Base-by-base conservation (phyloP, 1,140 invertebrate species). In the Centruroides sculpturatus region DNA sequence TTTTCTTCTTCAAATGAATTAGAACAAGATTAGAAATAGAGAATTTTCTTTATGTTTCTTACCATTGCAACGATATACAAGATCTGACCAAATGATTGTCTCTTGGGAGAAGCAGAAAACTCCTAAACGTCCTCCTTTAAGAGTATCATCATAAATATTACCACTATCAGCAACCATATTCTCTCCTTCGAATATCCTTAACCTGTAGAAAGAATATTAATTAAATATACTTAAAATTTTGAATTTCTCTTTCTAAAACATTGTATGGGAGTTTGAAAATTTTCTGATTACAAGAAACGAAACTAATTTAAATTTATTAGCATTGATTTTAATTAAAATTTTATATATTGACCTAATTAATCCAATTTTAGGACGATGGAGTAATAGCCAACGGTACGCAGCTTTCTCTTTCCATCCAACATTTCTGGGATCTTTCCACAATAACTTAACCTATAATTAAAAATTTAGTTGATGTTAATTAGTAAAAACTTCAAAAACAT, bases 41-140 rank as follows among this genome's bases (percentile, higher is more conserved):
- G 12, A 13, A n/a, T 41, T 56, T 41, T 41, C 41, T 41, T 41
- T 5, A n/a, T n/a, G 5, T 41, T 41, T 58, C 73, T 81, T 73
- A 95, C 92, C 91, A 76, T 93, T 93, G 74, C 92, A 98, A 69
- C 86, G 81, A 73, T 96, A 97, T 7, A 90, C 84, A 54, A 98
- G 79, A 78, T 97, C 89, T 7, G 92, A 96, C 92, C 93, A 98
- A 71, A 96, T 96, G 67, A 97, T 91, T 82, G 86, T 90, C 75
- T 96, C 89, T 72, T 98, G 93, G 0, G 92, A 97, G 79, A 97
- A 97, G 66, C 91, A 94, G 75, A 94, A 95, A 1, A 97, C 92
- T 3, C 93, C 93, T 0, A 97, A 76, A 11, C 88, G 77, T 13
- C 93, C 93, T 34, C 93, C 94, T 69, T 87, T 85, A 1, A 94